Conservation (phyloP, 2,113 vertebrate genomes). For the Emydura subglobosa region DNA sequence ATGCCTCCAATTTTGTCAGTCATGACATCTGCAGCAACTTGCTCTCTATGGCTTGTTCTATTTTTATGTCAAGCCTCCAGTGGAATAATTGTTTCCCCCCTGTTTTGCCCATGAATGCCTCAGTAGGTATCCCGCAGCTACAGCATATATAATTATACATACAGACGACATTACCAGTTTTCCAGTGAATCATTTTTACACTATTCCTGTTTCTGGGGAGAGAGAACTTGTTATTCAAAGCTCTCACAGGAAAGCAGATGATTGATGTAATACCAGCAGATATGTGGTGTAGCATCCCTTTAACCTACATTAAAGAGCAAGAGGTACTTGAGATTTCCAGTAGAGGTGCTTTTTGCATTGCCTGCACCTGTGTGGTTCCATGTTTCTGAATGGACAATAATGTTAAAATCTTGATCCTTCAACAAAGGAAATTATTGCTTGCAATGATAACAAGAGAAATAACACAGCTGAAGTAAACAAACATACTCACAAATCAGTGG, state of each 20-base stretch:
- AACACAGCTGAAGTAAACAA: background rate
- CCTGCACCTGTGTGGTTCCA: background rate
- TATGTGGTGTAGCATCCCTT: fast-evolving
- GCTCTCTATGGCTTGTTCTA: slow-evolving; percentile 6
- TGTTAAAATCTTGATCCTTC: background rate
- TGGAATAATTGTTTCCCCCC: background rate
- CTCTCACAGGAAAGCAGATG: slow-evolving; percentile 15
- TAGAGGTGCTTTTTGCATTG: background rate
- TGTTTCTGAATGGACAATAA: background rate
- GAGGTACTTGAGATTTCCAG: background rate
- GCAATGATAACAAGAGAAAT: background rate
- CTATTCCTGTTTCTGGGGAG: background rate
- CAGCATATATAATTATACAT: slow-evolving; percentile 37
- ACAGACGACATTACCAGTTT: background rate
- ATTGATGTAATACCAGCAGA: background rate
- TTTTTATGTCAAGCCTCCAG: slow-evolving; percentile 28
- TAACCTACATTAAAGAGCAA: background rate
- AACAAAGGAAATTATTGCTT: background rate
- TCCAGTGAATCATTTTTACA: slow-evolving; percentile 29
- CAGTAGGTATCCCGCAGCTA: slow-evolving; percentile 51
- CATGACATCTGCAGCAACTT: background rate
- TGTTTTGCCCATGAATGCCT: slow-evolving; percentile 4
- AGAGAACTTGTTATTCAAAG: slow-evolving; percentile 30
- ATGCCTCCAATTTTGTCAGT: background rate
- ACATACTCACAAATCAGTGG: background rate